Conservation (phyloP, 2,888 invertebrate species). For the Busseola fusca region DNA sequence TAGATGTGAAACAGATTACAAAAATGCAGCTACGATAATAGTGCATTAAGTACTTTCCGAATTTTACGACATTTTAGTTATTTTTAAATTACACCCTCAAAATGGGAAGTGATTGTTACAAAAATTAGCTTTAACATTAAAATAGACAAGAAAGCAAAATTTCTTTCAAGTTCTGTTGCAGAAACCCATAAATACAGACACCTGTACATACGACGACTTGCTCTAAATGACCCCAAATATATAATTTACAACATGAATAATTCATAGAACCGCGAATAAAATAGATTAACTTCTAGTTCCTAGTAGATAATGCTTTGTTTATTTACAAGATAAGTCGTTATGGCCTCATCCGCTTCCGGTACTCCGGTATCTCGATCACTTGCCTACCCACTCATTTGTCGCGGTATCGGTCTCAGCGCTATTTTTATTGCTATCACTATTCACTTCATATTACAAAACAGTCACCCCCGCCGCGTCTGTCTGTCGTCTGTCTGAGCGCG, state of each 20-base stretch:
- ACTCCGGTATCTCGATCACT: conserved; percentile 48
- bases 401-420: conserved; percentile 20
- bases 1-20: conserved; percentile 22
- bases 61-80: conserved; percentile 6
- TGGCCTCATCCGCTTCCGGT: conserved; percentile 66
- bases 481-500: background rate
- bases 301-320: conserved; percentile 61
- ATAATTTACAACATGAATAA: conserved; percentile 61
- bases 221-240: conserved; percentile 33
- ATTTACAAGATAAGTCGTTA: conserved; percentile 55
- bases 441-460: background rate
- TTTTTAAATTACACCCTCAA: background rate
- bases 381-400: conserved; percentile 34
- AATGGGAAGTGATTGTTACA: background rate
- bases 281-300: conserved; percentile 65
- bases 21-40: background rate
- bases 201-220: background rate
- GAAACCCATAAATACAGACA: background rate
- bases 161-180: background rate
- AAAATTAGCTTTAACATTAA: background rate
- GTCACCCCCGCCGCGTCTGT: background rate
- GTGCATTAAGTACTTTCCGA: background rate
- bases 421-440: conserved; percentile 28
- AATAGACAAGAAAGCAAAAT: background rate
- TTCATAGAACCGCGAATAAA: conserved; percentile 62